Evolutionary conservation across 2,113 vertebrate genomes (phyloP).

Genomic region (Cheilinus undulatus): DNA sequence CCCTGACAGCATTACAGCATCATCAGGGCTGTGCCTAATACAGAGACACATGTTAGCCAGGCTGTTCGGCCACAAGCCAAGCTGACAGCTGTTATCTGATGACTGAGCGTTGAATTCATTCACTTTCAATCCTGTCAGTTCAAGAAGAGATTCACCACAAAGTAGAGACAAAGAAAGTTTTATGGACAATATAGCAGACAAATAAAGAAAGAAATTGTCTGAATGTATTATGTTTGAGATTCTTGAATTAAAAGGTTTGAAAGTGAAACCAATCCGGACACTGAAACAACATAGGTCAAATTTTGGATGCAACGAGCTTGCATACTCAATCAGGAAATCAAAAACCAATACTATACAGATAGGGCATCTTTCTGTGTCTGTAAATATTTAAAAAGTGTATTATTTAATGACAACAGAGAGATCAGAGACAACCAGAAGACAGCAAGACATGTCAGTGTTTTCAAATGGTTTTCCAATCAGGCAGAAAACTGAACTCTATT

Average conservation of each 20-base stretch:
- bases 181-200: neutral
- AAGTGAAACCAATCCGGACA: conserved; percentile 13
- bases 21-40: conserved; percentile 48
- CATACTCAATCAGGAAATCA: conserved; percentile 42
- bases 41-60: conserved; percentile 52
- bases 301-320: conserved; percentile 34
- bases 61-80: conserved; percentile 45
- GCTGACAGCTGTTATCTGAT: conserved; percentile 27
- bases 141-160: conserved; percentile 31
- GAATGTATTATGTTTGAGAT: neutral
- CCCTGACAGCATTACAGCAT: conserved; percentile 45
- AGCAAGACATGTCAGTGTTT: neutral
- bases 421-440: conserved; percentile 23
- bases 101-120: conserved; percentile 30
- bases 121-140: conserved; percentile 51
- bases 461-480: conserved; percentile 27
- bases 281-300: conserved; percentile 30
- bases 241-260: conserved; percentile 54
- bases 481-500: conserved; percentile 58
- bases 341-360: conserved; percentile 28
- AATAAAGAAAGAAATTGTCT: neutral
- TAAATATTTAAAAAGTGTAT: conserved; percentile 40
- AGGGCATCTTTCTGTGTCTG: conserved; percentile 50
- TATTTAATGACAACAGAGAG: conserved; percentile 30
- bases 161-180: neutral